Evolutionary conservation across 2,113 vertebrate genomes (phyloP), one percentile per base, ranked within the genome.

Genomic region (Charadrius vociferus): DNA sequence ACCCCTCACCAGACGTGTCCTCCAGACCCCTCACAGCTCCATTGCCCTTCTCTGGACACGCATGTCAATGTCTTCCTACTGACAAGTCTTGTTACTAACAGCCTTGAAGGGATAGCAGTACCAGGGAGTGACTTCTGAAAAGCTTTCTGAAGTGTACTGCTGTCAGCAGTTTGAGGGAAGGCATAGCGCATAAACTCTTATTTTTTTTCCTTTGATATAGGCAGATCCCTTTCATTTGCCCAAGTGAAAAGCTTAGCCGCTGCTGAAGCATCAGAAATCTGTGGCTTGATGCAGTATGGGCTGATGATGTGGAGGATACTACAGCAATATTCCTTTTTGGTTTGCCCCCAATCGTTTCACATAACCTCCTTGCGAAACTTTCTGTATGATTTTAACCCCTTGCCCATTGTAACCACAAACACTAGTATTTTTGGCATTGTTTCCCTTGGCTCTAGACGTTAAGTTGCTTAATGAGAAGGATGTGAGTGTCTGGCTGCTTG

Each of bases 181-280:
- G 6, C 6, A 1, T 9, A 21, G 21, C 0, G 19, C 2, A 0
- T 27, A 21, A 29, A 19, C 14, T 13, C 22, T 58, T 9, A 0
- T 62, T 17, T 4, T 32, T 72, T 53, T 39, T 27, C 18, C 66
- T n/a, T 72, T 32, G 7, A 14, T 10, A 2, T 4, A 23, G 26
- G 2, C 14, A 27, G 12, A 3, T 21, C 9, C 7, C 10, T 30
- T 32, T 15, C 18, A 4, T 4, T 26, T 18, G 43, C 29, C 63
- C 1, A 0, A 12, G 4, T 3, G 7, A 6, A 34, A 45, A 12
- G 14, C 12, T 14, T 16, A 6, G 36, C 9, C 2, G 0, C 22
- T 77, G 34, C 12, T 12, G 17, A 49, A 32, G 19, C n/a, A 10
- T 34, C 41, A 17, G 18, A 36, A 13, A 19, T 24, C 37, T 9